Base-by-base conservation (phyloP, 2,797 vertebrate species). In the Sebastes glaucus region DNA sequence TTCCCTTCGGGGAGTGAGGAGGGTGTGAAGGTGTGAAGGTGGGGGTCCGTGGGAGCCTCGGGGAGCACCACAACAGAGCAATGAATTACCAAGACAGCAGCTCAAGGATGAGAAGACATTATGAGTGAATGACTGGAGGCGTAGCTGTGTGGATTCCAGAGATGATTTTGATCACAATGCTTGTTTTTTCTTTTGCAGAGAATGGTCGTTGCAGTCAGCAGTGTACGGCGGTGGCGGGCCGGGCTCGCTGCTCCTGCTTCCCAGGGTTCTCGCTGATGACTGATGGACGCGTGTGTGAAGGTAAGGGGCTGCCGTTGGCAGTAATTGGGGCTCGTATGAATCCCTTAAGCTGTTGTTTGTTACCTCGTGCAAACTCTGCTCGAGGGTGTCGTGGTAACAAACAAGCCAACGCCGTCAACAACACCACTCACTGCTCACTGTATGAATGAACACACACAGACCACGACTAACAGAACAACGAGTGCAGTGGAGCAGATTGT, bases 191-290 rank as follows among this genome's bases (percentile, higher is more conserved):
- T 77, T 77, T 61, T 68, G n/a, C 67, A 99, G 98, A 94, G 80
- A 96, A 96, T 0, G 95, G 96, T 2, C 96, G 91, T 23, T 99
- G 97, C 88, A 95, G 95, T 81, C 97, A 99, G 74, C 90, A 92
- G 57, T 99, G 98, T 89, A 73, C 5, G 1, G 20, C 81, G 2
- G 71, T 94, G 42, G 93, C 87, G 30, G 96, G 94, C 27, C 82
- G 66, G 0, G 93, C 89, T 4, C 89, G 67, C 52, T 99, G 98
- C 79, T 98, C 97, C 81, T 99, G 98, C 88, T 96, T 97, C 77
- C 89, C 95, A 2, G 97, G 97, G 3, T 98, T 96, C 33, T 95
- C 93, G 0, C 92, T 98, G 83, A 96, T 93, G 96, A 87, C 95
- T 2, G 97, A 98, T 4, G 94, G 95, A 1, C 80, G 80, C 82